These are phyloP conservation scores for Plutomurus gul DNA, from an alignment of 1,140 invertebrate genomes.

Conservation along the genomic window DNA sequence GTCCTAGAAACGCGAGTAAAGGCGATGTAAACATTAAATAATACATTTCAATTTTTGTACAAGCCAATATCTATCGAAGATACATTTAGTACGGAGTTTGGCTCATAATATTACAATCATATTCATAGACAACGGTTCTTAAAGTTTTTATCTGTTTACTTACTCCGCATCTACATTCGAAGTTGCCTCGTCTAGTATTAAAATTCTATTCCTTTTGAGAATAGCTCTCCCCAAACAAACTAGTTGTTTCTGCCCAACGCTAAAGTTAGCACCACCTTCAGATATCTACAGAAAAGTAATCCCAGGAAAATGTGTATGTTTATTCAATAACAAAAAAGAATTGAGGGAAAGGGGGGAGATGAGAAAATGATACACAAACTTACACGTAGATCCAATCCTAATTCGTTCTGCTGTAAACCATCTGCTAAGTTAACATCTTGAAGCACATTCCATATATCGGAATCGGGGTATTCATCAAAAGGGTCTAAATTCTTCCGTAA, in stretches of 20 bases:
- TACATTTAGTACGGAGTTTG: too few species aligned
- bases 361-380: background rate
- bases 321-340: background rate
- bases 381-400: conserved; percentile 51
- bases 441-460: conserved; percentile 66
- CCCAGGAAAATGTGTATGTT: background rate
- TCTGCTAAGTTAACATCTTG: conserved; percentile 65
- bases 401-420: conserved; percentile 60
- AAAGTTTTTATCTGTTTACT: background rate
- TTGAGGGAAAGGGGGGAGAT: background rate
- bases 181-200: conserved; percentile 86
- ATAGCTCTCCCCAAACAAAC: conserved; percentile 82
- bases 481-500: conserved; percentile 69
- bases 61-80: too few species aligned
- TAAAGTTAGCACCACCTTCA: conserved; percentile 77
- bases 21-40: background rate
- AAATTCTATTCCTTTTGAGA: conserved; percentile 74
- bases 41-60: background rate
- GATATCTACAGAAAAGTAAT: conserved; percentile 62
- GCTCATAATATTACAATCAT: too few species aligned
- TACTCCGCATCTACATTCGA: conserved; percentile 77
- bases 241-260: conserved; percentile 81
- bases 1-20: conserved; percentile 61
- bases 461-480: conserved; percentile 63
- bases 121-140: background rate